Base-by-base conservation (phyloP, 92 coral and sea anemone species). In the Porites cylindrica region DNA sequence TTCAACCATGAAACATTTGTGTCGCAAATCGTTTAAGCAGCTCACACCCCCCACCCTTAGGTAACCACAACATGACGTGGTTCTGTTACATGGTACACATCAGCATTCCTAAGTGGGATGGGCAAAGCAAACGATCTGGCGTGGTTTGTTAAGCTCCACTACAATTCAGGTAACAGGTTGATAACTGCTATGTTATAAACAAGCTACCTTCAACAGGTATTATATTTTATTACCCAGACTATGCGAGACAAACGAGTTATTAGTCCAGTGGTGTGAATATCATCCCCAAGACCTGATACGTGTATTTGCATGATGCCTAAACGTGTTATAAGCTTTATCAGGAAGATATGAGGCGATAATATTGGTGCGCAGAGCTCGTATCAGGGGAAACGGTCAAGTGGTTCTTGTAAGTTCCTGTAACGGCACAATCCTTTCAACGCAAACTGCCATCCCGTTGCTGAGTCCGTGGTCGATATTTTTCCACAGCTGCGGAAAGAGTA, bases 401-500 rank as follows among this genome's bases (percentile, higher is more conserved):
- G 87, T 68, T 85, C 61, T 85, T 64, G 92, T 92, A 91, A 95
- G 91, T 91, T 91, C 93, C 80, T 85, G 89, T 95, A 94, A 88
- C 98, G 94, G 93, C 67, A 72, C 85, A 78, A 78, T 72, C 95
- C 89, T 87, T 90, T 94, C 89, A 85, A 92, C 88, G 88, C 72
- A 86, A 90, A 91, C 88, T 86, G 61, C 83, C 81, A 84, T 86
- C 87, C 88, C 98, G 98, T 95, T 95, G 98, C 98, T 95, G 95
- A 92, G 98, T 82, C 94, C 80, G 78, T 79, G 89, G 66, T 72
- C 71, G 82, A 88, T 66, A 86, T 86, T 82, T 88, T 85, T 77
- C 84, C 94, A 92, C 96, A 95, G 98, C 96, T 95, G 98, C 96
- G 90, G 89, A 86, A 73, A 78, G 73, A 90, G 93, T 79, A 95